Percentiles rank a stretch among this genome's conserved stretches.
These are phyloP conservation scores for Leptinotarsa defecta DNA, from an alignment of 1,140 invertebrate species.

Conservation along the genomic window DNA sequence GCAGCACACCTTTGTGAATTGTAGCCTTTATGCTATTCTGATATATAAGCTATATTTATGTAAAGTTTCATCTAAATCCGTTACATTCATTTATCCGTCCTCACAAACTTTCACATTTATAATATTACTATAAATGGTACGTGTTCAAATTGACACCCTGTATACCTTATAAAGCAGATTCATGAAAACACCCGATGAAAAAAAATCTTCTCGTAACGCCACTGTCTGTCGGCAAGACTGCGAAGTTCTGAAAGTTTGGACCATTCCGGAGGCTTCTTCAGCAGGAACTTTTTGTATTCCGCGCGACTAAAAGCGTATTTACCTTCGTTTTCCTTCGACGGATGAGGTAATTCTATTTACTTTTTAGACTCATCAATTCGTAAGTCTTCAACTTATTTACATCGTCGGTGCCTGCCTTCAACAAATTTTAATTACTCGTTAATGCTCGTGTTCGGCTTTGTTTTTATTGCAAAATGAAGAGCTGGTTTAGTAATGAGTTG, in stretches of 20 bases:
- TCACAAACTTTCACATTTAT: too few species aligned
- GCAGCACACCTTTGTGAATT: too few species aligned
- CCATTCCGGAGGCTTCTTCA: not conserved
- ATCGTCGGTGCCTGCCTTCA: not conserved
- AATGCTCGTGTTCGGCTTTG: constrained; percentile 1
- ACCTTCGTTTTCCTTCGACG: constrained; percentile 6
- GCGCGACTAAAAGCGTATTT: not conserved
- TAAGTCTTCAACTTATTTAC: constrained; percentile 6
- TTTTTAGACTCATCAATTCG: constrained; percentile 6
- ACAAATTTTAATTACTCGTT: constrained; percentile 9
- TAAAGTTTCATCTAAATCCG: too few species aligned
- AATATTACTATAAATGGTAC: too few species aligned
- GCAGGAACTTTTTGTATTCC: constrained; percentile 6
- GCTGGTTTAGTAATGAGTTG: not conserved
- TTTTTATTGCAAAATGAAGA: not conserved
- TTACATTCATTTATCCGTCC: too few species aligned
- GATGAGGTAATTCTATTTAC: constrained; percentile 6
- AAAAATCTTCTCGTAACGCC: not conserved
- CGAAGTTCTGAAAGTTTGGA: not conserved
- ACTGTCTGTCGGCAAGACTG: not conserved
- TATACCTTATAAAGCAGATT: too few species aligned
- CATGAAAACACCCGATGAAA: too few species aligned
- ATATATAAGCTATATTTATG: too few species aligned
- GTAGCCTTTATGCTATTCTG: too few species aligned
- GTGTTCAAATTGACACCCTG: too few species aligned